A percentile compares a stretch with the other conserved stretches of the same genome.
Conservation (phyloP, 2,888 invertebrate genomes). For the Microctonus hyperodae region DNA sequence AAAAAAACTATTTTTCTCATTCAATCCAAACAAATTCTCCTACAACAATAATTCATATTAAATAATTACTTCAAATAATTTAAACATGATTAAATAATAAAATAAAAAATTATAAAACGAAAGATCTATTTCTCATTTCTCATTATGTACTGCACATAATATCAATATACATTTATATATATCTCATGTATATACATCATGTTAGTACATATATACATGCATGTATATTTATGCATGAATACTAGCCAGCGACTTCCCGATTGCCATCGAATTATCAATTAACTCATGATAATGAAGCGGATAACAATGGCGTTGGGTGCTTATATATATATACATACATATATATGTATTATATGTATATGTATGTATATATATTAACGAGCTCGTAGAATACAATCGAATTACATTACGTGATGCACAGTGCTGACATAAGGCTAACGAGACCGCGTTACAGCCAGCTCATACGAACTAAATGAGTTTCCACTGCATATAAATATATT, state of each 20-base stretch:
- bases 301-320: conserved; percentile 32
- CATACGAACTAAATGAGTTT: conserved; percentile 13
- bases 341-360: too few species aligned
- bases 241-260: neutral
- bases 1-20: neutral
- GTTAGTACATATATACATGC: neutral
- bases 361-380: too few species aligned
- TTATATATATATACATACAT: conserved; percentile 2
- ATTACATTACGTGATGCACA: conserved; percentile 37
- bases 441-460: conserved; percentile 28
- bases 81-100: too few species aligned
- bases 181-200: too few species aligned
- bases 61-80: neutral
- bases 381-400: conserved; percentile 39
- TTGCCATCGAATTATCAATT: conserved; percentile 46
- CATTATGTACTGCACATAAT: too few species aligned
- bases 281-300: conserved; percentile 46
- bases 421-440: conserved; percentile 45
- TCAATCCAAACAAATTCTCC: too few species aligned
- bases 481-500: neutral
- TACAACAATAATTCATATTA: too few species aligned
- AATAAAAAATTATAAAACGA: too few species aligned
- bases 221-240: conserved; percentile 1
- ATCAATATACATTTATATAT: too few species aligned
- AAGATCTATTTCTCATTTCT: too few species aligned